Percentiles rank a stretch among this genome's conserved stretches.
Evolutionary conservation across 1,140 invertebrate species (phyloP).

Genomic region (Neodiprion virginianus): DNA sequence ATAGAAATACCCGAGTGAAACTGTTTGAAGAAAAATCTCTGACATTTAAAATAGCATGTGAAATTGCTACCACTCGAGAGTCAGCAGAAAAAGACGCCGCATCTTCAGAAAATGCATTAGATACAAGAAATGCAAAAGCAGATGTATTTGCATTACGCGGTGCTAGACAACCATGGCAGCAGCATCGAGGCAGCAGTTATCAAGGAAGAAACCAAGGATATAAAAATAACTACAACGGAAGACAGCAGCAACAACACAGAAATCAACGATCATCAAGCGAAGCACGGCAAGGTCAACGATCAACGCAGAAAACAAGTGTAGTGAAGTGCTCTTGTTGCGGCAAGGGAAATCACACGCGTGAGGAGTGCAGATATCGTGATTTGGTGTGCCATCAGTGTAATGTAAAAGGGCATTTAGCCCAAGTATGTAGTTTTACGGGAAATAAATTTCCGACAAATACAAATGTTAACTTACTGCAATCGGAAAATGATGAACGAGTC

Average conservation of each 20-base stretch:
- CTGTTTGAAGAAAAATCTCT: conserved; percentile 3
- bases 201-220: too few relatives aligned
- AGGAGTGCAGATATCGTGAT: neutral
- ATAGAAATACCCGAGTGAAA: neutral
- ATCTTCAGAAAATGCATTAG: neutral
- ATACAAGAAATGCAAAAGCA: neutral
- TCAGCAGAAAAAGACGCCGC: neutral
- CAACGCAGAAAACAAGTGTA: too few relatives aligned
- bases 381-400: neutral
- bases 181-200: too few relatives aligned
- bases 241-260: too few relatives aligned
- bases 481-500: too few relatives aligned
- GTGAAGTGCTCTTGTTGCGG: neutral
- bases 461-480: too few relatives aligned
- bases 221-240: too few relatives aligned
- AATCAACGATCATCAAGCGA: too few relatives aligned
- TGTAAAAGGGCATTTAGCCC: neutral
- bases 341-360: neutral
- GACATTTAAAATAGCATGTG: neutral
- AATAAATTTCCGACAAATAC: too few relatives aligned
- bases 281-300: too few relatives aligned
- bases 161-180: conserved; percentile 12
- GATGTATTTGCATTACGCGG: conserved; percentile 13
- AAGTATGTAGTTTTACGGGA: neutral
- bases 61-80: neutral